Percentiles rank a stretch among this genome's conserved stretches.
These are phyloP conservation scores for Sebastes diaconus DNA, from an alignment of 2,797 vertebrate species.

Conservation along the genomic window DNA sequence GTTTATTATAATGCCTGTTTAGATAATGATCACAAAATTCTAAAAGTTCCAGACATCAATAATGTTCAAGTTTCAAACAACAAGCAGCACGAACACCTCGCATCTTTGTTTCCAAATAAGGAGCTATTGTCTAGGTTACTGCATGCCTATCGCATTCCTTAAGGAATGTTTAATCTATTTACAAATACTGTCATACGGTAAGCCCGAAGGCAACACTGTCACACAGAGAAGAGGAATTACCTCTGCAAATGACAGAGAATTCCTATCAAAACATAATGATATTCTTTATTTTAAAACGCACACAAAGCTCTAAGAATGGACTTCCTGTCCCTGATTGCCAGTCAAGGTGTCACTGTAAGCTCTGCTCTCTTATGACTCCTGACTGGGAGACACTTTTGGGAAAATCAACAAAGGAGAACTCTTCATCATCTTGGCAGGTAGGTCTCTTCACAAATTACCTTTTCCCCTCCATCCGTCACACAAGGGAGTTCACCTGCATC, in stretches of 20 bases:
- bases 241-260: slow-evolving; percentile 72
- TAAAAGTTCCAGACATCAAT: slow-evolving; percentile 39
- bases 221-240: slow-evolving; percentile 58
- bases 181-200: slow-evolving; percentile 66
- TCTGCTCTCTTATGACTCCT: slow-evolving; percentile 85
- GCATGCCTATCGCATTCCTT: slow-evolving; percentile 48
- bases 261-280: slow-evolving; percentile 76
- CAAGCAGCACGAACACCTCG: slow-evolving; percentile 16
- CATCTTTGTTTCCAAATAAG: slow-evolving; percentile 13
- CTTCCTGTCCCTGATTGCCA: slow-evolving; percentile 86
- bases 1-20: slow-evolving; percentile 9
- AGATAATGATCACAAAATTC: not conserved
- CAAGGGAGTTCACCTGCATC: slow-evolving; percentile 80
- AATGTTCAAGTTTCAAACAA: slow-evolving; percentile 25
- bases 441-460: slow-evolving; percentile 92
- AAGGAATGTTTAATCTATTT: slow-evolving; percentile 71
- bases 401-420: slow-evolving; percentile 85
- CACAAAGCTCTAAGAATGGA: slow-evolving; percentile 75
- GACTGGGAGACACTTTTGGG: slow-evolving; percentile 80
- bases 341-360: slow-evolving; percentile 85
- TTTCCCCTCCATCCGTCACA: slow-evolving; percentile 87
- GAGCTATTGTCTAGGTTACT: slow-evolving; percentile 33
- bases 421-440: slow-evolving; percentile 93
- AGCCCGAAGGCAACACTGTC: slow-evolving; percentile 66
- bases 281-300: slow-evolving; percentile 81